phyloP scores from a whole-genome alignment of 37 sponge, comb jelly and placozoan genomes.

The Oopsacas minuta region DNA sequence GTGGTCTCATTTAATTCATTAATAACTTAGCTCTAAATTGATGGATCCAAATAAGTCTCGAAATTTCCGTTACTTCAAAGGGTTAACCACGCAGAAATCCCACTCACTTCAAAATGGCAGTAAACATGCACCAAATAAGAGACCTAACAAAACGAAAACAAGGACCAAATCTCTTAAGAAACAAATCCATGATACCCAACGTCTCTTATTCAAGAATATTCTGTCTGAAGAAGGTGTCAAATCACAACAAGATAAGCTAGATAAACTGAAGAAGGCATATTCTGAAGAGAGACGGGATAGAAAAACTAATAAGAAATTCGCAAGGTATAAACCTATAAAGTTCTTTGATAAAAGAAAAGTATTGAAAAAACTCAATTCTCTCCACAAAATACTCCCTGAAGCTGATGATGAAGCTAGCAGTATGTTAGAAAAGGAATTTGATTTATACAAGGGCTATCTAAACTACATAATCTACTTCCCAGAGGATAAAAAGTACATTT shows the following conservation, averaged over 20 bases:
- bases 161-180: not conserved
- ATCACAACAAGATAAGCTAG: not conserved
- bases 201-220: conserved; percentile 15
- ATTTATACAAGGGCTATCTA: not conserved
- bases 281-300: not conserved
- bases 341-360: not conserved
- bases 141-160: not conserved
- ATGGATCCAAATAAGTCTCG: not conserved
- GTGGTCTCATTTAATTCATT: not conserved
- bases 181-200: not conserved
- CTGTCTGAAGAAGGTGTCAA: not conserved
- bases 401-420: not conserved
- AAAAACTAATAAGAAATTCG: not conserved
- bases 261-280: not conserved
- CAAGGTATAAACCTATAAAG: not conserved
- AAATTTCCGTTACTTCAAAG: conserved; percentile 4
- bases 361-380: not conserved
- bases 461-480: not conserved
- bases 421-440: not conserved
- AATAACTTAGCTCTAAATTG: not conserved
- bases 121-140: not conserved
- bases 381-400: not conserved
- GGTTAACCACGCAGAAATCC: not conserved
- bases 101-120: not conserved
- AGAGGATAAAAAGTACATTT: not conserved